A percentile compares a stretch with the other conserved stretches of the same genome.
Conservation (phyloP, 2,113 vertebrate genomes). For the Oxyruncus cristatus region DNA sequence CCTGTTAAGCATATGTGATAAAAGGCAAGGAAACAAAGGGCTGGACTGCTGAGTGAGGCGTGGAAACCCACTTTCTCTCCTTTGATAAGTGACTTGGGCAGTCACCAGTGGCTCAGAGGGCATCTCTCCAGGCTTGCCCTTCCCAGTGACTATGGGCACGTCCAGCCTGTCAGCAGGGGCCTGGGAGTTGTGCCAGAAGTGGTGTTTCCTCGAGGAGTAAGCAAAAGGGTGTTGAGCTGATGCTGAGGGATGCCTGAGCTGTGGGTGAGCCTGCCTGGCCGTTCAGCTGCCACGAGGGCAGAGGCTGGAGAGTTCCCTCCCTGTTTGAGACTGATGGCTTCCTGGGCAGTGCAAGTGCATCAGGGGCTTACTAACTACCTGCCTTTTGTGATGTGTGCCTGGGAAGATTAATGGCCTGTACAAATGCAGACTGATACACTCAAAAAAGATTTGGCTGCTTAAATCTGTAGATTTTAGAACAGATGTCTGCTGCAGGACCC, state of each 20-base stretch:
- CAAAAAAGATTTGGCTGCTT: neutral
- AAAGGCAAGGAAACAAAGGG: neutral
- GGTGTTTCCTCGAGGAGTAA: fast-evolving
- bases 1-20: neutral
- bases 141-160: fast-evolving
- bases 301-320: neutral
- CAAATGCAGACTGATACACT: neutral
- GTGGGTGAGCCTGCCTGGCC: neutral
- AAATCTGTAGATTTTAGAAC: neutral
- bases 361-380: neutral
- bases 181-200: neutral
- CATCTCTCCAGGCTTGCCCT: neutral
- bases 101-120: fast-evolving
- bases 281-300: neutral
- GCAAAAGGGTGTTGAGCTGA: neutral
- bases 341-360: fast-evolving
- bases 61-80: neutral
- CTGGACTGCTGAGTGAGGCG: neutral
- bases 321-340: neutral
- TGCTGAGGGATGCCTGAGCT: too few species aligned
- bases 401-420: neutral
- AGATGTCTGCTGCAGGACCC: neutral
- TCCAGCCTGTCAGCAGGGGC: neutral
- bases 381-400: neutral
- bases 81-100: neutral